These are phyloP conservation scores for Eilema griseolum DNA, from an alignment of 2,888 invertebrate genomes.

Conservation along the genomic window DNA sequence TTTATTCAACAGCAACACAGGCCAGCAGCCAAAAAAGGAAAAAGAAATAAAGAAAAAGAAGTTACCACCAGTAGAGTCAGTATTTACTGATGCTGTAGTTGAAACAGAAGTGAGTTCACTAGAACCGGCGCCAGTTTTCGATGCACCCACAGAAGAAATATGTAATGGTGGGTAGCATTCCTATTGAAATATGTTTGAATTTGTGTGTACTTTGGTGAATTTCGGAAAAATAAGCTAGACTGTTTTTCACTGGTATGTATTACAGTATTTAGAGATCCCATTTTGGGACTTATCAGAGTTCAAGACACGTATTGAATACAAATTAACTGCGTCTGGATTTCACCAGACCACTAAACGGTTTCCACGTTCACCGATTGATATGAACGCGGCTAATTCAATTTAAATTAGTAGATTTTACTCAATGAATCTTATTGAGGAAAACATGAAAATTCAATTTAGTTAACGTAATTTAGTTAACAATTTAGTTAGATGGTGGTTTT, in stretches of 20 bases:
- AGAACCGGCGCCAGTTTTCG: conserved; percentile 47
- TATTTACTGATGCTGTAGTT: conserved; percentile 43
- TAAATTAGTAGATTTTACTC: too few species aligned
- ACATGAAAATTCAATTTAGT: too few species aligned
- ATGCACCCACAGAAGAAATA: conserved; percentile 51
- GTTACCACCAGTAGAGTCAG: conserved; percentile 62
- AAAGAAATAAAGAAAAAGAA: conserved; percentile 89
- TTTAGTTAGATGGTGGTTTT: not conserved
- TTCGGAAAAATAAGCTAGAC: not conserved
- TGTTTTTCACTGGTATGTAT: not conserved
- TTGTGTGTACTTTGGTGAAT: not conserved
- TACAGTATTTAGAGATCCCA: not conserved
- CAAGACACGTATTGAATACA: not conserved
- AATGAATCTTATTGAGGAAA: too few species aligned
- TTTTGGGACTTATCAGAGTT: not conserved
- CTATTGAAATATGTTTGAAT: conserved; percentile 23
- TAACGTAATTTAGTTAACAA: not conserved
- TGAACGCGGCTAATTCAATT: not conserved
- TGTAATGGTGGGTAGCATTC: conserved; percentile 63
- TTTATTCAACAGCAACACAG: conserved; percentile 53
- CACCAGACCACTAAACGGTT: not conserved
- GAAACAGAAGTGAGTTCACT: conserved; percentile 51
- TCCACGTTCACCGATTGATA: not conserved
- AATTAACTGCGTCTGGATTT: not conserved
- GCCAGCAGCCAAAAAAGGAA: conserved; percentile 84